phyloP scores from a whole-genome alignment of 2,113 vertebrate genomes.

The Platysternon megacephalum region DNA sequence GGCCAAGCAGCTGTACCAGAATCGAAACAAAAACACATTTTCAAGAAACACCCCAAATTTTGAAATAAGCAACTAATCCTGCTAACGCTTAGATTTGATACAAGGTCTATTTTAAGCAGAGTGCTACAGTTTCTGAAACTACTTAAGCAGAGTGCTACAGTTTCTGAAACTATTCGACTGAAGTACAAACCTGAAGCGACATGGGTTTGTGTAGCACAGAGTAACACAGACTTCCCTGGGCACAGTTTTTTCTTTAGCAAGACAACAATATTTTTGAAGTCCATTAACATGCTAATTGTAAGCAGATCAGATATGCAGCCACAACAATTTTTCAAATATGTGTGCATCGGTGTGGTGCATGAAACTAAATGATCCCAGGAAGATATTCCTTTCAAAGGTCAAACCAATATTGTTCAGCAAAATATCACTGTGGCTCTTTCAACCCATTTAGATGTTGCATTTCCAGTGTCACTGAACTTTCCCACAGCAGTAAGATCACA shows the following conservation, averaged over 20 bases:
- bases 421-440: neutral
- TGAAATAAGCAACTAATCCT: constrained; percentile 35
- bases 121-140: constrained; percentile 13
- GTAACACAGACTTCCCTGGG: neutral
- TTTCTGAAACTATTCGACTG: constrained; percentile 14
- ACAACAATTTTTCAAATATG: neutral
- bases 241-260: neutral
- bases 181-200: neutral
- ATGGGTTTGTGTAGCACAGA: neutral
- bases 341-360: neutral
- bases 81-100: neutral
- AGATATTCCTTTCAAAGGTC: neutral
- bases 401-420: neutral
- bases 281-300: neutral
- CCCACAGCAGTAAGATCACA: neutral
- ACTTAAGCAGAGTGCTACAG: neutral
- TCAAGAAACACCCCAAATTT: constrained; percentile 47
- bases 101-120: neutral
- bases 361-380: neutral
- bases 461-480: neutral
- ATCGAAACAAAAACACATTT: constrained; percentile 73
- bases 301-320: neutral
- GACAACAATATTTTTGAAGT: neutral
- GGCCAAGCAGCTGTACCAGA: constrained; percentile 43
- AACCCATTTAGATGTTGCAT: neutral